phyloP scores from a whole-genome alignment of 2,113 vertebrate species.

The Tauraco erythrolophus region DNA sequence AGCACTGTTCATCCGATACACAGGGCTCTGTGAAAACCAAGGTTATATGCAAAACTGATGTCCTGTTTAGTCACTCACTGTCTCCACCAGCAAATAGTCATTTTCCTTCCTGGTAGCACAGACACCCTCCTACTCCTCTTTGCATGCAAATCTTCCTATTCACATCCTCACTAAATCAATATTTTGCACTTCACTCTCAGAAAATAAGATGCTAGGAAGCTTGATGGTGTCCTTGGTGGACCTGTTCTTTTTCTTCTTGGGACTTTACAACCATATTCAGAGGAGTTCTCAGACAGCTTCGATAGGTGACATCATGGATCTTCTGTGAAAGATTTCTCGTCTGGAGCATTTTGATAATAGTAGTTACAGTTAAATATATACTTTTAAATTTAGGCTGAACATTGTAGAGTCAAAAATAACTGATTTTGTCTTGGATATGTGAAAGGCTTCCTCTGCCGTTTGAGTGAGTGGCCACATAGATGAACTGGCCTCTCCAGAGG shows the following conservation, averaged over 20 bases:
- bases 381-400: background rate
- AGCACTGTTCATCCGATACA: background rate
- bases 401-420: background rate
- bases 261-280: background rate
- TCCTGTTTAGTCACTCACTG: background rate
- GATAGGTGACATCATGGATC: background rate
- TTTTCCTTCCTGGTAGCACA: background rate
- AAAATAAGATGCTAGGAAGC: background rate
- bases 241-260: background rate
- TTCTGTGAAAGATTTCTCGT: background rate
- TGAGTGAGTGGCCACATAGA: background rate
- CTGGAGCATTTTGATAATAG: background rate
- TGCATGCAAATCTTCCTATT: background rate
- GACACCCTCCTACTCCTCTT: background rate
- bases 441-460: background rate
- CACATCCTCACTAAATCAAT: background rate
- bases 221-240: background rate
- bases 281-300: background rate
- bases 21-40: background rate
- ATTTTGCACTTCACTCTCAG: background rate
- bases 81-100: background rate
- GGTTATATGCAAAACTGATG: background rate
- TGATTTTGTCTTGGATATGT: background rate
- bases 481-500: background rate
- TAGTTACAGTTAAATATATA: background rate